Conservation (phyloP, 2,113 vertebrate genomes). For the Parus major region DNA sequence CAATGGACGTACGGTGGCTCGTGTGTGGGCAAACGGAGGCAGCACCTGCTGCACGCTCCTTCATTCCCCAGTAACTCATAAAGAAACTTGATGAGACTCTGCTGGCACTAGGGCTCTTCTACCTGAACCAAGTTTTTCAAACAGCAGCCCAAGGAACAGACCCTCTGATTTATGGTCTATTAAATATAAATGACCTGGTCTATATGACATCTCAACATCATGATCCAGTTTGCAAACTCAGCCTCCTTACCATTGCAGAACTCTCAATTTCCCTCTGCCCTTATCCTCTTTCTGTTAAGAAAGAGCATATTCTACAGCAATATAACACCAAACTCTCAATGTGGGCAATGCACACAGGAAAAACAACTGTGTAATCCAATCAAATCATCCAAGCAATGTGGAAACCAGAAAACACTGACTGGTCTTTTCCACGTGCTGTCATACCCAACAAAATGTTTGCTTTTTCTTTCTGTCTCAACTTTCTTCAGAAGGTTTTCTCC, state of each 20-base stretch:
- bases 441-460: not conserved
- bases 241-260: fast-evolving
- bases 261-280: not conserved
- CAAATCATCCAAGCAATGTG: not conserved
- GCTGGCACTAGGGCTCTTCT: not conserved
- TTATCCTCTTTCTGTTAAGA: not conserved
- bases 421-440: not conserved
- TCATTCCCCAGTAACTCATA: not conserved
- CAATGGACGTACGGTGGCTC: fast-evolving
- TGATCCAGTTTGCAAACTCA: not conserved
- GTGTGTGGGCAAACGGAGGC: not conserved
- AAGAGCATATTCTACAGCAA: not conserved
- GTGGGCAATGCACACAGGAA: not conserved
- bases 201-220: not conserved
- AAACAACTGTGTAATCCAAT: not conserved
- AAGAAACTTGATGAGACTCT: not conserved
- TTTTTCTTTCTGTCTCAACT: not conserved
- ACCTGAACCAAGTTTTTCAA: not conserved
- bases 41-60: not conserved
- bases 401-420: not conserved
- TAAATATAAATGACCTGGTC: not conserved
- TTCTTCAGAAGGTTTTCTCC: not conserved
- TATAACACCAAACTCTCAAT: not conserved
- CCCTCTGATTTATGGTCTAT: not conserved
- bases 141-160: not conserved